Evolutionary conservation across 2,113 vertebrate species (phyloP), one percentile per base, ranked within the genome.

Genomic region (Acrocephalus kingi): DNA sequence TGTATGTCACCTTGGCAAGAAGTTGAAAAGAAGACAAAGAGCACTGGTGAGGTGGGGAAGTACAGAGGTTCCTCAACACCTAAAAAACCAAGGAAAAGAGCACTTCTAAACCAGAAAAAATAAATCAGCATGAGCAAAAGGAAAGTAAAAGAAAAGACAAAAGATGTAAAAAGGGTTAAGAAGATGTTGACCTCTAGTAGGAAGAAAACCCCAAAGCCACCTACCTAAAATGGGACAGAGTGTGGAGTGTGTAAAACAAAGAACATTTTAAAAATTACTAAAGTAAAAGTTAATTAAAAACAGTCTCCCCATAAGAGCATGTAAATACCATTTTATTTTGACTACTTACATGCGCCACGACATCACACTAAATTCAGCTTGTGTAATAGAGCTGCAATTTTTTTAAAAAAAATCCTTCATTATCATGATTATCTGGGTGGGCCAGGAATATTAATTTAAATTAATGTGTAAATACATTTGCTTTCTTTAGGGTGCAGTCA

Each of bases 361-460:
- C 28, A 82, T 51, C 18, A 79, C 66, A 23, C 15, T 58, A 80
- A 77, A 48, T 71, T 78, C 0, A 0, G 15, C 61, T 74, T 74
- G 14, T 69, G 28, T 41, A 59, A 78, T 30, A 74, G 37, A 90
- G 43, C 24, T 78, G 64, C 31, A 82, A 22, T 95, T 95, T 84
- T 72, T 67, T 76, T 54, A 6, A 45, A 88, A 87, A 73, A 78
- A 86, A 54, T 15, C 21, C 51, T 30, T 90, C 43, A 52, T 94
- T 84, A 93, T 62, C 91, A 14, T 71, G 4, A 89, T 75, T 79
- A 92, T 87, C 64, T 77, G 61, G 48, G 79, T 86, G 85, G n/a
- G 39, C 59, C 30, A 74, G 9, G 35, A 88, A 81, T 88, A 93
- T 81, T 89, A 87, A 93, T 84, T 95, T 68, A 68, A 84, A 82